Conservation (phyloP, 2,797 vertebrate genomes). For the Tarsius wallacei region DNA sequence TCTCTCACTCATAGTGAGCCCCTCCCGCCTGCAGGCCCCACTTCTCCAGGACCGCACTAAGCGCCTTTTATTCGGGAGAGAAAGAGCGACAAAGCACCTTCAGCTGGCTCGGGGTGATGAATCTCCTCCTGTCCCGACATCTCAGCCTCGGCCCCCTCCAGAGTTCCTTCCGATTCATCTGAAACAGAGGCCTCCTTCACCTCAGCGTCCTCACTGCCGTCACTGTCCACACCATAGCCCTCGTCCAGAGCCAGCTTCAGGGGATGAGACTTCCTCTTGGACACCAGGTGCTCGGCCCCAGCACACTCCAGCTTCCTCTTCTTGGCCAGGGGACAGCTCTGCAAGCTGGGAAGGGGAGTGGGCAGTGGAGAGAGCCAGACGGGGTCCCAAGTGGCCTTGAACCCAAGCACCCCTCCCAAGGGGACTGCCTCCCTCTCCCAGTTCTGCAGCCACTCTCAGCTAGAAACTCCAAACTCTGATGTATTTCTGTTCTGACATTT, state of each 20-base stretch:
- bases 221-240: slow-evolving; percentile 95
- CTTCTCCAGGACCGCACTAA: slow-evolving; percentile 80
- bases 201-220: slow-evolving; percentile 94
- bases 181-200: slow-evolving; percentile 93
- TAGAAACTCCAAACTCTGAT: not conserved
- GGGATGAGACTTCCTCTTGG: slow-evolving; percentile 96
- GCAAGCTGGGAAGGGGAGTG: slow-evolving; percentile 90
- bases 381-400: not conserved
- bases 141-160: slow-evolving; percentile 91
- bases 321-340: slow-evolving; percentile 97
- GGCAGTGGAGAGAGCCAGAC: not conserved
- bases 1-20: not conserved
- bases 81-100: slow-evolving; percentile 90
- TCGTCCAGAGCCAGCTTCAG: slow-evolving; percentile 96
- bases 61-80: slow-evolving; percentile 75
- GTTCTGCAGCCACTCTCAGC: not conserved
- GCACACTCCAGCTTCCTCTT: slow-evolving; percentile 96
- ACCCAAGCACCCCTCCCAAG: not conserved
- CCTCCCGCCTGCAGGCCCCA: slow-evolving; percentile 60
- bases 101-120: slow-evolving; percentile 85
- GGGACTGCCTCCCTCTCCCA: not conserved
- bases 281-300: slow-evolving; percentile 93
- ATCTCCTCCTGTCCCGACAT: slow-evolving; percentile 90
- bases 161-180: slow-evolving; percentile 92
- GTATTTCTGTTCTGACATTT: not conserved